Conservation (phyloP, 2,888 invertebrate genomes). For the Drosophila melanocephala region DNA sequence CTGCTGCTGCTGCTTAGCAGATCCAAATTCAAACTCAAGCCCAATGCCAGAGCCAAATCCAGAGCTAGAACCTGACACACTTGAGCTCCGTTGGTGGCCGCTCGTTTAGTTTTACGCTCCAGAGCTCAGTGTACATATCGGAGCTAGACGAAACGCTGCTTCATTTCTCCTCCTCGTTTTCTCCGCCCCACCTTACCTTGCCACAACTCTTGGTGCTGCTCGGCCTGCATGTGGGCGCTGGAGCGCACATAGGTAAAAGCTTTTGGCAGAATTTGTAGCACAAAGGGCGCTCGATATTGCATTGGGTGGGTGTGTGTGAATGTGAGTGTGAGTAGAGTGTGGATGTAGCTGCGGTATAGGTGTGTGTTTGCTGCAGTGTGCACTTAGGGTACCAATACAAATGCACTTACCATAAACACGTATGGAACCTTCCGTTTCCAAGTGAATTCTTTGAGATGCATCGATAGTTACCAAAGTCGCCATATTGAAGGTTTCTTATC, state of each 20-base stretch:
- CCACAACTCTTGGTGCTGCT: slow-evolving; percentile 3
- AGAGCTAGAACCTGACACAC: slow-evolving; percentile 37
- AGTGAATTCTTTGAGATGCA: slow-evolving; percentile 97
- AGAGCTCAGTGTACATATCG: slow-evolving; percentile 68
- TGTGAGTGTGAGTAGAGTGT: slow-evolving; percentile 17
- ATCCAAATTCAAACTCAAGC: slow-evolving; percentile 21
- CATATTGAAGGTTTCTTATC: slow-evolving; percentile 92
- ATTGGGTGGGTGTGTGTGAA: slow-evolving; percentile 37
- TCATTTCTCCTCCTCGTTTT: background rate
- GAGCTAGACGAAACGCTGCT: slow-evolving; percentile 41
- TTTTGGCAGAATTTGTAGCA: slow-evolving; percentile 77
- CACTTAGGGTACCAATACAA: slow-evolving; percentile 81
- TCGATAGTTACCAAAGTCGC: slow-evolving; percentile 95
- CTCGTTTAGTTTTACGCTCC: slow-evolving; percentile 82
- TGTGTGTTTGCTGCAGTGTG: slow-evolving; percentile 64
- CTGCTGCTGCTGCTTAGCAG: slow-evolving; percentile 21
- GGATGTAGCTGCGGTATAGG: slow-evolving; percentile 6
- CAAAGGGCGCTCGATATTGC: slow-evolving; percentile 80
- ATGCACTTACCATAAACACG: slow-evolving; percentile 92
- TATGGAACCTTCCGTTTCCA: slow-evolving; percentile 97
- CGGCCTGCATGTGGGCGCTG: slow-evolving; percentile 51
- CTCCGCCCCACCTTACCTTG: slow-evolving; percentile 1
- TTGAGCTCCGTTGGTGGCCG: slow-evolving; percentile 64
- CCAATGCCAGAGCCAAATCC: slow-evolving; percentile 10
- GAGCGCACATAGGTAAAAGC: slow-evolving; percentile 77